Percentiles rank a stretch among this genome's conserved stretches.
Conservation (phyloP, 2,797 vertebrate genomes). For the Emydoidea blandingii region DNA sequence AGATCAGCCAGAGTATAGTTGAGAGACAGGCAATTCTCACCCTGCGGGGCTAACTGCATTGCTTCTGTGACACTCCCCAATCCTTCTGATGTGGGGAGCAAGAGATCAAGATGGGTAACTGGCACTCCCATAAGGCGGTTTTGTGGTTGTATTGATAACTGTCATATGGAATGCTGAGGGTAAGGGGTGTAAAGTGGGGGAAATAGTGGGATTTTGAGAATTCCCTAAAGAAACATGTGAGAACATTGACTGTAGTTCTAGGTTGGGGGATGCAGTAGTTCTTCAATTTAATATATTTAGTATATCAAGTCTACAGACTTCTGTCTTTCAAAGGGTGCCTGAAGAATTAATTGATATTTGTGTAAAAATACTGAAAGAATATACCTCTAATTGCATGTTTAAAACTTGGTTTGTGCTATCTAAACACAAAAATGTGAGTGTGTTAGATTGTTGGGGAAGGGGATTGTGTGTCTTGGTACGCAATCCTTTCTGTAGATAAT, state of each 20-base stretch:
- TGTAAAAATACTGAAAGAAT: background rate
- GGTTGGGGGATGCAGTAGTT: background rate
- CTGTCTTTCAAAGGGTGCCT: background rate
- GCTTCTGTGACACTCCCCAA: background rate
- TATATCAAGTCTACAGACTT: background rate
- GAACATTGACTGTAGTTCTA: background rate
- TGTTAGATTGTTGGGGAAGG: background rate
- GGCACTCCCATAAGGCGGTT: background rate
- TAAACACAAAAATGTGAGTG: background rate
- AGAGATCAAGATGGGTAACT: background rate
- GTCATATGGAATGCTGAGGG: background rate
- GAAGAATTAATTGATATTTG: background rate
- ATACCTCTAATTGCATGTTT: background rate
- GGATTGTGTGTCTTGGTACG: background rate
- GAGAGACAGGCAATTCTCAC: background rate
- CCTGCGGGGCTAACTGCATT: background rate
- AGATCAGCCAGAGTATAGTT: accelerated
- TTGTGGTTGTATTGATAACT: background rate
- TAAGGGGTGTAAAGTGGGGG: background rate
- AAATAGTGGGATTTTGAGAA: background rate
- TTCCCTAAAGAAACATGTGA: accelerated
- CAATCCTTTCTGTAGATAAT: background rate
- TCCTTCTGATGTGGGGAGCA: background rate
- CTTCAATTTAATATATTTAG: background rate
- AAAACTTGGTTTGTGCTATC: background rate